Evolutionary conservation across 2,113 vertebrate species (phyloP).

Genomic region (Haemorhous mexicanus): DNA sequence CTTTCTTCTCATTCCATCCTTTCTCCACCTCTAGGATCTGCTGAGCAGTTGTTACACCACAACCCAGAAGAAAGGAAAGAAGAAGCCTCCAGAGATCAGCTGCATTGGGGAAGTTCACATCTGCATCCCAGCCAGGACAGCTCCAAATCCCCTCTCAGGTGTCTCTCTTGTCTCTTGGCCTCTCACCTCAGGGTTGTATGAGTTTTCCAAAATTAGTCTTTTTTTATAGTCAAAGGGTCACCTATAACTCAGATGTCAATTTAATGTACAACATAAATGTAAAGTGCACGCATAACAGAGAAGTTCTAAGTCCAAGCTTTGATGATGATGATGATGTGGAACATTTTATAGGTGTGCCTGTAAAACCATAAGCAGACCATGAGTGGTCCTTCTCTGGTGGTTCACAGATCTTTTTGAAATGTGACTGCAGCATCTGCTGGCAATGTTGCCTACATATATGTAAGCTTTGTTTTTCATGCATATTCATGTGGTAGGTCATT

Average conservation of each 20-base stretch:
- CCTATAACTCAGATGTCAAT: background rate
- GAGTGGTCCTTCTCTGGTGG: background rate
- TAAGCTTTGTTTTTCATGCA: slow-evolving; percentile 5
- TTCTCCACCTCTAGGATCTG: background rate
- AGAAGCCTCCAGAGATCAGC: background rate
- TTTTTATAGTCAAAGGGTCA: background rate
- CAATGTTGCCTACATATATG: slow-evolving; percentile 3
- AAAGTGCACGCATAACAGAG: background rate
- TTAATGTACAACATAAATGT: background rate
- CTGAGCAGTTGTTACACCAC: background rate
- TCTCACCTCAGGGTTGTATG: background rate
- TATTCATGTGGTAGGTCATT: slow-evolving; percentile 7
- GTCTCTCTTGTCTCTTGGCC: background rate
- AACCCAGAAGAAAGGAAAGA: background rate
- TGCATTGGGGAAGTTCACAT: background rate
- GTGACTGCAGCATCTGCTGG: background rate
- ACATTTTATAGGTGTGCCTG: background rate
- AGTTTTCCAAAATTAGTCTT: background rate
- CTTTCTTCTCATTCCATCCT: background rate
- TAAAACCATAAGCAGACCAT: background rate
- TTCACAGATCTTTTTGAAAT: background rate
- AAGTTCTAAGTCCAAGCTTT: background rate
- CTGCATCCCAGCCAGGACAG: background rate
- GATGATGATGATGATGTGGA: background rate
- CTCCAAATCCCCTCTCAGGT: background rate